These are phyloP conservation scores for Nansenia antarctica DNA, from an alignment of 2,113 vertebrate genomes.

Conservation along the genomic window DNA sequence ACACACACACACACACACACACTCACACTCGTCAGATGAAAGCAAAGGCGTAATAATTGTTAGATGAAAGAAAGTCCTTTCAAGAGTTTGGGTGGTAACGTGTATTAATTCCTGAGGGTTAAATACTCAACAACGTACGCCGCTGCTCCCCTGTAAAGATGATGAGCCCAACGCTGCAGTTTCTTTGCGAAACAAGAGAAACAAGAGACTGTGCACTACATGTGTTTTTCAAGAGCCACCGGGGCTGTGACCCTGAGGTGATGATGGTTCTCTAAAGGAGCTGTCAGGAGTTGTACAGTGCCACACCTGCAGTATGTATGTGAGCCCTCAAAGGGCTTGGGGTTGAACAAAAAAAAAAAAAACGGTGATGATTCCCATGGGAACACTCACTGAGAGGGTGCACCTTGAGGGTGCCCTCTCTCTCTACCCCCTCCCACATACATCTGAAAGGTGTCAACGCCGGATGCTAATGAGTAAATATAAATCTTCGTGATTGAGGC, in stretches of 20 bases:
- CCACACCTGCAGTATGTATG: constrained; percentile 37
- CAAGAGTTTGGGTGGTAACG: background rate
- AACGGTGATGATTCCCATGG: background rate
- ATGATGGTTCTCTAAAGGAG: constrained; percentile 42
- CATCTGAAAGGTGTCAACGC: constrained; percentile 46
- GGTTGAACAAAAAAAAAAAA: background rate
- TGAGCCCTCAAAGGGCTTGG: constrained; percentile 13
- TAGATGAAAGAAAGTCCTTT: background rate
- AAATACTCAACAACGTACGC: no score
- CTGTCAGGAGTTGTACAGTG: constrained; percentile 2
- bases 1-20: background rate
- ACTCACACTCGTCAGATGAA: background rate
- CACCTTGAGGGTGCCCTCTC: constrained; percentile 2
- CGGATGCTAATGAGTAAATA: constrained; percentile 41
- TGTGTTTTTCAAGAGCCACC: constrained; percentile 44
- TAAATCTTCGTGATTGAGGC: constrained; percentile 49
- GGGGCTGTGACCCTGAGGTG: constrained; percentile 36
- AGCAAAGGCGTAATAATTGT: no score
- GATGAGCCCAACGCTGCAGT: no score
- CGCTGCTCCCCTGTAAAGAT: no score
- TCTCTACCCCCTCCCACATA: no score
- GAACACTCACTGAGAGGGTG: background rate
- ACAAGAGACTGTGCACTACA: background rate
- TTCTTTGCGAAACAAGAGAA: background rate
- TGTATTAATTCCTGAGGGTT: no score